Base-by-base conservation (phyloP, 2,113 vertebrate genomes). In the Larimichthys polyactis region DNA sequence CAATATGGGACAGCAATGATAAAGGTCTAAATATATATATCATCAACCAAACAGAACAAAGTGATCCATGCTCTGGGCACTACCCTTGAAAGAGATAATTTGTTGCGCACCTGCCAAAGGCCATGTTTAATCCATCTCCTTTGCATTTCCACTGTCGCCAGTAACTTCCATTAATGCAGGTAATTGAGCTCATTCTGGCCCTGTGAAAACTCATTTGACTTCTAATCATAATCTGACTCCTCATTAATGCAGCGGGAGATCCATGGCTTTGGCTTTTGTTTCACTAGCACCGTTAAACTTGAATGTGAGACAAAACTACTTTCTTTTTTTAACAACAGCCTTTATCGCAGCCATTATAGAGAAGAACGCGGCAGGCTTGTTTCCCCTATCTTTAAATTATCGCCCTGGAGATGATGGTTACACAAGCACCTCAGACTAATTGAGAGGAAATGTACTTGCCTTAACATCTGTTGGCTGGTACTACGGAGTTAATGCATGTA, bases 151-250 rank as follows among this genome's bases (percentile, higher is more conserved):
- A 80, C 51, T 27, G 4, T 82, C 84, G 69, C 40, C 49, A 78
- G 5, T 67, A 46, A 73, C 63, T 73, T 54, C 70, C 78, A 86
- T 88, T 85, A 81, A 92, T 69, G 57, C 64, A 77, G 44, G 70
- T 86, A 85, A 87, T 82, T 83, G 69, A 81, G 84, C 79, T 86
- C 83, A 78, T 85, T 90, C 71, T 64, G 65, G 58, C 36, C 48
- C 75, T 51, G 74, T 78, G 85, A 73, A 88, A 89, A 84, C 81
- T 76, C 71, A 85, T 89, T 83, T 85, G 64, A 78, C 79, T 79
- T 75, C 81, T 79, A 81, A 89, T 89, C 85, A 86, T 75, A 78
- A 81, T 73, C 77, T 66, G 20, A 81, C 68, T 76, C 29, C 76
- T 87, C 77, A 78, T 82, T 64, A 54, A 75, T 64, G 64, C 40